Conservation (phyloP, 2,797 vertebrate species). For the Semotilus atromaculatus region DNA sequence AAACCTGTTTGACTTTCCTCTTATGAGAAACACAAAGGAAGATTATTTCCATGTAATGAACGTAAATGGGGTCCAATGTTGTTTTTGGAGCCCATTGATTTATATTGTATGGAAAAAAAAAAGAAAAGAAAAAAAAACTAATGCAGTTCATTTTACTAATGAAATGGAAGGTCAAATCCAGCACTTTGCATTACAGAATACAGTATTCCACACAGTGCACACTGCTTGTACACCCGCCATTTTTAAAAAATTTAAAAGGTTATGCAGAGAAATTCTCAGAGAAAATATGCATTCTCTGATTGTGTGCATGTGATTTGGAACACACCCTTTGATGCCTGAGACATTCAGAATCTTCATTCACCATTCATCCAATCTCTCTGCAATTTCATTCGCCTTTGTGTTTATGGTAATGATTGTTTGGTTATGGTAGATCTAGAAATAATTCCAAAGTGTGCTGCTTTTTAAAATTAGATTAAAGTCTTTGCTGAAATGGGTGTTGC, state of each 20-base stretch:
- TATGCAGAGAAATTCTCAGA: background rate
- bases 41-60: no score
- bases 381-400: slow-evolving; percentile 76
- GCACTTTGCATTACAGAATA: background rate
- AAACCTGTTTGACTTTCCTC: background rate
- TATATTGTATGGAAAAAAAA: background rate
- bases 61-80: background rate
- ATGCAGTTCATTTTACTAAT: slow-evolving; percentile 2
- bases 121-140: no score
- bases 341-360: slow-evolving; percentile 46
- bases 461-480: slow-evolving; percentile 78
- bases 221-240: background rate
- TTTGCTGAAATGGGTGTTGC: slow-evolving; percentile 69
- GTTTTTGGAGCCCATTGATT: background rate
- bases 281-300: background rate
- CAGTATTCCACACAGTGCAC: background rate
- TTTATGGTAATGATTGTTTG: slow-evolving; percentile 83
- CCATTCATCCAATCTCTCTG: slow-evolving; percentile 69
- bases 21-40: background rate
- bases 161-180: background rate
- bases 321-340: slow-evolving; percentile 5
- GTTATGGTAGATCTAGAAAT: slow-evolving; percentile 74
- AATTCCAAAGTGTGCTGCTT: slow-evolving; percentile 75
- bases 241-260: background rate
- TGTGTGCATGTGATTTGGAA: background rate